phyloP scores from a whole-genome alignment of 2,888 invertebrate genomes.

The Pogonocherus hispidulus region DNA sequence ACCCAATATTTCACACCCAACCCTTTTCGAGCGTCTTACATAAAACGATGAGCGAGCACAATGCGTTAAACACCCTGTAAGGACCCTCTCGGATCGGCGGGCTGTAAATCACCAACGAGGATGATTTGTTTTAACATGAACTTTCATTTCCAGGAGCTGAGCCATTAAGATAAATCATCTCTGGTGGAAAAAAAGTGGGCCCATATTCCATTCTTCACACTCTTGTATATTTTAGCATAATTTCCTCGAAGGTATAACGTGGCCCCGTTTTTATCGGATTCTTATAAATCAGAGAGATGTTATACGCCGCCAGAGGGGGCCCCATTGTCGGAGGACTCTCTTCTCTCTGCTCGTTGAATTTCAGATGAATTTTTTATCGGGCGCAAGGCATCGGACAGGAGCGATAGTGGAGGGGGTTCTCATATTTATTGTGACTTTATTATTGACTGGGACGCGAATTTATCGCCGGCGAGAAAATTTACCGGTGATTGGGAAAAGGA shows the following conservation, averaged over 20 bases:
- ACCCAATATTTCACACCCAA: conserved; percentile 38
- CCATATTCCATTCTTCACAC: conserved; percentile 41
- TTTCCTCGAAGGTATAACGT: conserved; percentile 41
- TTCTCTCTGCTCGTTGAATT: conserved; percentile 45
- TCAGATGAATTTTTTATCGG: conserved; percentile 48
- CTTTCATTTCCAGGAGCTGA: conserved; percentile 49
- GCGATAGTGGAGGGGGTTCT: conserved; percentile 2
- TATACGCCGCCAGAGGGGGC: conserved; percentile 32
- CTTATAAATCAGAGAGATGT: conserved; percentile 48
- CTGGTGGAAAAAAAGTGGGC: conserved; percentile 29
- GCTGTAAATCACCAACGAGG: conserved; percentile 47
- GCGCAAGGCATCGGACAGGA: conserved; percentile 8
- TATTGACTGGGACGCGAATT: conserved; percentile 18
- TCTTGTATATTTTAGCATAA: conserved; percentile 50
- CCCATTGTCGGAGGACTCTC: conserved; percentile 41
- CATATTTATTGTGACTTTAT: conserved; percentile 28
- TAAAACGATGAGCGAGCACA: conserved; percentile 45
- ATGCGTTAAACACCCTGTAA: conserved; percentile 41
- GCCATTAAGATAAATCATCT: conserved; percentile 45
- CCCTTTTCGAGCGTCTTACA: conserved; percentile 13
- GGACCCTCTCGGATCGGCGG: conserved; percentile 15
- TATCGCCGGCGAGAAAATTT: conserved; percentile 5
- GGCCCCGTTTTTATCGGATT: conserved; percentile 45
- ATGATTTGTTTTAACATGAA: conserved; percentile 49
- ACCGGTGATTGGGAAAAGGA: not conserved